Conservation (phyloP, 2,113 vertebrate species). For the Gulo gulo region DNA sequence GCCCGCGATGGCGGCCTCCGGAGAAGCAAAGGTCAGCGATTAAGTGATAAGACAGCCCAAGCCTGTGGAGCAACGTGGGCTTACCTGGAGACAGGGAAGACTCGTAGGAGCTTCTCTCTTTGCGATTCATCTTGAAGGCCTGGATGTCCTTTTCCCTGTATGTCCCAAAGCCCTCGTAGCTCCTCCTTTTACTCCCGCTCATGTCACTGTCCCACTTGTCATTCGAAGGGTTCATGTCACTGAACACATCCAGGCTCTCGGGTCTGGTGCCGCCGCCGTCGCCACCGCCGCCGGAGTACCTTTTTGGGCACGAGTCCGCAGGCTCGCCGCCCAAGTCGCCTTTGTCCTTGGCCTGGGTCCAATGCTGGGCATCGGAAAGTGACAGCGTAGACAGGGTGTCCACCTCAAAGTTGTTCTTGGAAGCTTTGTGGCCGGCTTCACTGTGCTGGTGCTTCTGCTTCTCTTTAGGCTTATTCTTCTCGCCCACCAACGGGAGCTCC, state of each 20-base stretch:
- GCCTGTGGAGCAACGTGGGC: neutral
- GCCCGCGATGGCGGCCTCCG: neutral
- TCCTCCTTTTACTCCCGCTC: conserved; percentile 89
- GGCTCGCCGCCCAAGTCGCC: conserved; percentile 89
- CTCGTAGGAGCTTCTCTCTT: conserved; percentile 87
- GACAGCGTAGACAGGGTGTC: conserved; percentile 92
- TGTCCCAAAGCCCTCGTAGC: conserved; percentile 91
- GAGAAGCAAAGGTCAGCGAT: neutral
- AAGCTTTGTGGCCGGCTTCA: conserved; percentile 84
- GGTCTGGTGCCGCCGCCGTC: conserved; percentile 80
- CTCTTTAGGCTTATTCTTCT: conserved; percentile 92
- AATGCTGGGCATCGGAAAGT: conserved; percentile 92
- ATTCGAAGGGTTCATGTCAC: conserved; percentile 85
- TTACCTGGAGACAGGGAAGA: conserved; percentile 91
- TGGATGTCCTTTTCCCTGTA: conserved; percentile 93
- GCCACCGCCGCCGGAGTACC: conserved; percentile 82
- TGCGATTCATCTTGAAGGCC: conserved; percentile 90
- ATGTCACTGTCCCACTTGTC: conserved; percentile 89
- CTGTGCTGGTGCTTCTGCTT: conserved; percentile 90
- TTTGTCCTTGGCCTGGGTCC: conserved; percentile 89
- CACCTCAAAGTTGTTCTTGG: conserved; percentile 92
- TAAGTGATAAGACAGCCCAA: neutral
- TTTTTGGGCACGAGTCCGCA: conserved; percentile 90
- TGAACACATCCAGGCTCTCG: conserved; percentile 88
- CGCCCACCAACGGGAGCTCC: conserved; percentile 85